phyloP scores from a whole-genome alignment of 2,888 invertebrate genomes.

The Graphium colonna region DNA sequence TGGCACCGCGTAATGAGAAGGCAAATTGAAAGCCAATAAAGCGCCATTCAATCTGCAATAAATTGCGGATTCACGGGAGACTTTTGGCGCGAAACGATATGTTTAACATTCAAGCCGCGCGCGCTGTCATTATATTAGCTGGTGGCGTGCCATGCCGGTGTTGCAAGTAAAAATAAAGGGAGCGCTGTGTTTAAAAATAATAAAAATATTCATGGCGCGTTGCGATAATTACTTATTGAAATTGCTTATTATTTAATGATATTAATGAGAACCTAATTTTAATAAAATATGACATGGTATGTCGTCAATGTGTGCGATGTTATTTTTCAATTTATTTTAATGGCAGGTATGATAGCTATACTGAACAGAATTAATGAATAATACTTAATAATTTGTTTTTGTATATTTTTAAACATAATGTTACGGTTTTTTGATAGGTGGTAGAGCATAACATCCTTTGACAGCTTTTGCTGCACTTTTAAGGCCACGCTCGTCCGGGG shows the following conservation, averaged over 20 bases:
- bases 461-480: too few relatives aligned
- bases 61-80: slow-evolving; percentile 39
- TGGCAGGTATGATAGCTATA: too few relatives aligned
- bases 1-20: slow-evolving; percentile 34
- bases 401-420: too few relatives aligned
- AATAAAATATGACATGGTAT: neutral
- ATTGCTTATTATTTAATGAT: neutral
- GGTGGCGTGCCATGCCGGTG: too few relatives aligned
- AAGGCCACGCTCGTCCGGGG: too few relatives aligned
- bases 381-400: too few relatives aligned
- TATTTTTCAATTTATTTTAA: too few relatives aligned
- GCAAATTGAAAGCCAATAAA: slow-evolving; percentile 47
- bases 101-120: slow-evolving; percentile 53
- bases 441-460: too few relatives aligned
- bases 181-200: slow-evolving; percentile 6
- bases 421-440: too few relatives aligned
- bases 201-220: slow-evolving; percentile 5
- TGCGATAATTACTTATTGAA: neutral
- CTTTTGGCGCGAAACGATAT: slow-evolving; percentile 32
- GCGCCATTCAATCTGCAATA: slow-evolving; percentile 45
- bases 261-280: neutral
- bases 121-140: slow-evolving; percentile 33
- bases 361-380: too few relatives aligned
- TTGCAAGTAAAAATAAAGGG: slow-evolving; percentile 13
- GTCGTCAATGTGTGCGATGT: too few relatives aligned